Percentiles rank a stretch among this genome's conserved stretches.
Conservation (phyloP, 1,140 invertebrate genomes). For the Leptopilina clavipes region DNA sequence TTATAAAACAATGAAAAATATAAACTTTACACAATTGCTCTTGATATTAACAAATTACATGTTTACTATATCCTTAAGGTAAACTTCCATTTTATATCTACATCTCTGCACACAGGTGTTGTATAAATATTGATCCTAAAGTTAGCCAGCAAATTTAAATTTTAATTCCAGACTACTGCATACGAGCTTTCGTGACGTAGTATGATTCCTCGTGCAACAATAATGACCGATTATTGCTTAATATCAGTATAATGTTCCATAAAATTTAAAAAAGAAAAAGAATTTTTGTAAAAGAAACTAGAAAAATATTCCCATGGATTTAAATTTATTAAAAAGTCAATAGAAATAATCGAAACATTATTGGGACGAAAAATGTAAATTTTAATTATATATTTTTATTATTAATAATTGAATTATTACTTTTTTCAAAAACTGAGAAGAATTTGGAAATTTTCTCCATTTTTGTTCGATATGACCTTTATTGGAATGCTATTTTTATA, state of each 20-base stretch:
- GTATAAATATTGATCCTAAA: conserved; percentile 2
- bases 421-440: neutral
- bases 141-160: neutral
- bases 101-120: neutral
- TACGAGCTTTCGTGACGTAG: neutral
- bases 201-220: neutral
- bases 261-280: neutral
- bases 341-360: too few relatives aligned
- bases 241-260: neutral
- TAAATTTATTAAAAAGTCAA: too few relatives aligned
- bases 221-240: neutral
- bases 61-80: neutral
- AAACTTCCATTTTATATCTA: neutral
- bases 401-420: too few relatives aligned
- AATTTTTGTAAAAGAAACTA: neutral
- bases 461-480: neutral
- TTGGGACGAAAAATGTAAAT: too few relatives aligned
- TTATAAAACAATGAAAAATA: neutral
- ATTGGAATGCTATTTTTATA: too few relatives aligned
- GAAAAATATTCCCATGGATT: too few relatives aligned
- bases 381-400: too few relatives aligned
- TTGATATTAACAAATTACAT: neutral
- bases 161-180: conserved; percentile 1
- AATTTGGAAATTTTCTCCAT: neutral
- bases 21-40: neutral